Percentiles rank a stretch among this genome's conserved stretches.
Evolutionary conservation across 2,888 invertebrate species (phyloP).

Genomic region (Capitulum mitella): DNA sequence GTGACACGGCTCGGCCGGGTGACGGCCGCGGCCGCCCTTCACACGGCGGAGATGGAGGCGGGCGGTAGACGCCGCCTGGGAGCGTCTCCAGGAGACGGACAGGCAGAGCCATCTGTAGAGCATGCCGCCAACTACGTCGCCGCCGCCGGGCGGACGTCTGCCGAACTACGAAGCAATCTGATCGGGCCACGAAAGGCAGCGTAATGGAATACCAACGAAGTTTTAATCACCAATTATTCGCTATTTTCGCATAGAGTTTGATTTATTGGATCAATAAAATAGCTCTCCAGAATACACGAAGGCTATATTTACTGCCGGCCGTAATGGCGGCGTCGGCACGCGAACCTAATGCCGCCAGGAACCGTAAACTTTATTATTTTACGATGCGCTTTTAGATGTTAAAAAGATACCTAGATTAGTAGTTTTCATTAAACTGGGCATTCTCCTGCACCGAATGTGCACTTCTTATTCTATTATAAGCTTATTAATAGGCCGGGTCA

Average conservation of each 20-base stretch:
- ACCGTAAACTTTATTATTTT: not conserved
- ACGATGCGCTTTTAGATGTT: constrained; percentile 11
- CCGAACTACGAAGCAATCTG: not conserved
- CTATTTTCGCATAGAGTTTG: not conserved
- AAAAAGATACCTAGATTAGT: constrained; percentile 8
- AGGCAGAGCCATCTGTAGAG: constrained; percentile 1
- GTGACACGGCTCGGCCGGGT: no score
- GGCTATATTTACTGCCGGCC: not conserved
- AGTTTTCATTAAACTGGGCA: not conserved
- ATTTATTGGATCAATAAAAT: not conserved
- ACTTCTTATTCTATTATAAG: not conserved
- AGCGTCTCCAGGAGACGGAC: not conserved
- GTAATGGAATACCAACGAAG: not conserved
- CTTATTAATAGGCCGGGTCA: not conserved
- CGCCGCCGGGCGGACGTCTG: not conserved
- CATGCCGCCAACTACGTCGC: not conserved
- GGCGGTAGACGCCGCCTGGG: not conserved
- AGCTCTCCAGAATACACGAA: constrained; percentile 12
- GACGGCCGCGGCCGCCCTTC: not conserved
- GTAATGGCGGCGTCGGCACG: not conserved
- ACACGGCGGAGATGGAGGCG: not conserved
- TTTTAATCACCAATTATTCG: not conserved
- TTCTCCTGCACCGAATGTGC: not conserved
- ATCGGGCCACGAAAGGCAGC: not conserved
- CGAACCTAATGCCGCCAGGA: not conserved